phyloP scores from a whole-genome alignment of 2,797 vertebrate genomes.

The Dendrocincla tyrannina region DNA sequence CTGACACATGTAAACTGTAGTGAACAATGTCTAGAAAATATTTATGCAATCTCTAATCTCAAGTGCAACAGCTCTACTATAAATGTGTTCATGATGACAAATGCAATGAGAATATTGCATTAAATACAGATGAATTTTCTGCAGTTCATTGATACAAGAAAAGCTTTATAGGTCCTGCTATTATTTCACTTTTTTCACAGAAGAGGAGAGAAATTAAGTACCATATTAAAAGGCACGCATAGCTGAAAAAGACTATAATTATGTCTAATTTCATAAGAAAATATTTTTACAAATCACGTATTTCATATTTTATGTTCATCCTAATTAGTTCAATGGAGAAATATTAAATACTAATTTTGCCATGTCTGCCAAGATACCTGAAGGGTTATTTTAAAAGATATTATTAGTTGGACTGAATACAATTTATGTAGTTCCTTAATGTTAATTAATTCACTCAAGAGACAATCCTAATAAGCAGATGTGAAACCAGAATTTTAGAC shows the following conservation, averaged over 20 bases:
- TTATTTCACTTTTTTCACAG: conserved; percentile 41
- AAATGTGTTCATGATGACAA: background rate
- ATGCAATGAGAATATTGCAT: background rate
- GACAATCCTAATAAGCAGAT: conserved; percentile 9
- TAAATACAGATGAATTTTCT: background rate
- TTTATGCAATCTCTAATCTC: background rate
- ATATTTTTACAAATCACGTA: conserved; percentile 54
- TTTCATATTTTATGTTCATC: conserved; percentile 46
- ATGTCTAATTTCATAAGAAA: conserved; percentile 33
- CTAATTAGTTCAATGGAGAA: conserved; percentile 47
- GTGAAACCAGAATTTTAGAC: conserved; percentile 28
- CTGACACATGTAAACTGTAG: background rate
- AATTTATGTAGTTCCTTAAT: conserved; percentile 17
- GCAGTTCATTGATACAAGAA: background rate
- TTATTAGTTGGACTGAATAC: conserved; percentile 30
- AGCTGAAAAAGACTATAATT: conserved; percentile 43
- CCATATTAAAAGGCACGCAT: conserved; percentile 6
- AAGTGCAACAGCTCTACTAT: background rate
- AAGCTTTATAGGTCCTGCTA: background rate
- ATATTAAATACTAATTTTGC: conserved; percentile 55
- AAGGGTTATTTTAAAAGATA: conserved; percentile 45
- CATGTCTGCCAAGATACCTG: conserved; percentile 41
- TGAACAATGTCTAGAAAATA: background rate
- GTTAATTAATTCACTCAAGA: conserved; percentile 15
- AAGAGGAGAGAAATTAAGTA: background rate